Percentiles rank a stretch among this genome's conserved stretches.
These are phyloP conservation scores for Germaria angustata DNA, from an alignment of 2,888 invertebrate genomes.

Conservation along the genomic window DNA sequence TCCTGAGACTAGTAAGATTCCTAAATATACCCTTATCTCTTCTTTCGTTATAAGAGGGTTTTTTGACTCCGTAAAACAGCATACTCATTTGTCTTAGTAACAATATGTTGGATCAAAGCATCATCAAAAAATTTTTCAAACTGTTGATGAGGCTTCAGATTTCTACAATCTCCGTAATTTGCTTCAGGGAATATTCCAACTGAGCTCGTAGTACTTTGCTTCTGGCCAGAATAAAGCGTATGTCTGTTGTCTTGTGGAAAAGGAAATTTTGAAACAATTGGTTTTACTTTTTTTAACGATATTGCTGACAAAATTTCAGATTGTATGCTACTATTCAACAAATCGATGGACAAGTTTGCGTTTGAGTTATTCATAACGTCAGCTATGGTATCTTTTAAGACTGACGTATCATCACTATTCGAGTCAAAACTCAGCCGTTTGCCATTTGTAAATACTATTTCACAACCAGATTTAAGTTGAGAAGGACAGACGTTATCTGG, in stretches of 20 bases:
- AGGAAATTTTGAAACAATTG: neutral
- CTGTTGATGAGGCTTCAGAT: conserved; percentile 4
- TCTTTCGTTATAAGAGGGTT: conserved; percentile 8
- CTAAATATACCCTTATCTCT: neutral
- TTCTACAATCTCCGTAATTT: neutral
- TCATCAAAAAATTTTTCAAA: conserved; percentile 17
- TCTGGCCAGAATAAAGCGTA: neutral
- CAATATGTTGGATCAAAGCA: conserved; percentile 6
- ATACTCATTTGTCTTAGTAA: conserved; percentile 11
- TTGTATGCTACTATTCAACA: neutral
- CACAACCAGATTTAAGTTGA: neutral
- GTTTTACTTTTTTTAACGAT: neutral
- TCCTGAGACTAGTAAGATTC: neutral
- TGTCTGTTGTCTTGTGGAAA: neutral
- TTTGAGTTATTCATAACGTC: neutral
- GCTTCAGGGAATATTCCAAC: conserved; percentile 10
- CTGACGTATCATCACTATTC: neutral
- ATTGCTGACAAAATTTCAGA: neutral
- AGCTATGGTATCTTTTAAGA: neutral
- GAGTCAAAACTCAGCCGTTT: neutral
- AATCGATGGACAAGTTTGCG: neutral
- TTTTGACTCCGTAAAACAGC: too few species aligned
- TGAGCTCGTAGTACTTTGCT: neutral
- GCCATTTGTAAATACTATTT: neutral
- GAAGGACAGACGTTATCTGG: neutral